Conservation (phyloP, 2,888 invertebrate species). For the Arge pagana region DNA sequence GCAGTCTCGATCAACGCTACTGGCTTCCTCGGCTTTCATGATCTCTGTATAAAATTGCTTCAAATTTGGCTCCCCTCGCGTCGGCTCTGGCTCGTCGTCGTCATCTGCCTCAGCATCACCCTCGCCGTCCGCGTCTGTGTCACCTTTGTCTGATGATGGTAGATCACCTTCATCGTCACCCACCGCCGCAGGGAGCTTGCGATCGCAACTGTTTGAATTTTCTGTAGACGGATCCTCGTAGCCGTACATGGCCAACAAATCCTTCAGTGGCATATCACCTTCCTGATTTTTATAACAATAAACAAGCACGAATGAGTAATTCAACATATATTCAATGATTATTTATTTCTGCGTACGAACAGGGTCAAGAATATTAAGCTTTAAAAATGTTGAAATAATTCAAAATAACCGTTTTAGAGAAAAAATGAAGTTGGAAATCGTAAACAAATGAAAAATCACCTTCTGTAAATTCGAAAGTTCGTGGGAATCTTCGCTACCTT, state of each 20-base stretch:
- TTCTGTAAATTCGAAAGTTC: conserved; percentile 88
- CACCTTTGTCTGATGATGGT: conserved; percentile 45
- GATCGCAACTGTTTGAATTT: conserved; percentile 52
- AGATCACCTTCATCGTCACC: conserved; percentile 54
- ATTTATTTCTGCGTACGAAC: not conserved
- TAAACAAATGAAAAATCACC: conserved; percentile 53
- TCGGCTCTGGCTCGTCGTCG: conserved; percentile 48
- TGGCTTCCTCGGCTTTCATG: conserved; percentile 26
- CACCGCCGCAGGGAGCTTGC: conserved; percentile 49
- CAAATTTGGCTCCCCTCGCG: conserved; percentile 46
- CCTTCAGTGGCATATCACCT: conserved; percentile 95
- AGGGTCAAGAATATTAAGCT: conserved; percentile 7
- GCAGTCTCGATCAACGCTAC: conserved; percentile 38
- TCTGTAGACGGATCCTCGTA: conserved; percentile 61
- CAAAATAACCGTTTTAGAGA: conserved; percentile 19
- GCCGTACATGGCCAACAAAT: conserved; percentile 88
- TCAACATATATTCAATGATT: too few species aligned
- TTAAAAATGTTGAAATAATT: conserved; percentile 24
- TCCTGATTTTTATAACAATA: too few species aligned
- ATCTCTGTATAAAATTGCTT: conserved; percentile 56
- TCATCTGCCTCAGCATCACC: conserved; percentile 57
- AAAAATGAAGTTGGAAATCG: conserved; percentile 1
- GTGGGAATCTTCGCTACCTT: conserved; percentile 85
- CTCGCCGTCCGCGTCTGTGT: conserved; percentile 46
- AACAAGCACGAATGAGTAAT: too few species aligned